Evolutionary conservation across 2,888 invertebrate species (phyloP).

Genomic region (Pseudoips prasinana): DNA sequence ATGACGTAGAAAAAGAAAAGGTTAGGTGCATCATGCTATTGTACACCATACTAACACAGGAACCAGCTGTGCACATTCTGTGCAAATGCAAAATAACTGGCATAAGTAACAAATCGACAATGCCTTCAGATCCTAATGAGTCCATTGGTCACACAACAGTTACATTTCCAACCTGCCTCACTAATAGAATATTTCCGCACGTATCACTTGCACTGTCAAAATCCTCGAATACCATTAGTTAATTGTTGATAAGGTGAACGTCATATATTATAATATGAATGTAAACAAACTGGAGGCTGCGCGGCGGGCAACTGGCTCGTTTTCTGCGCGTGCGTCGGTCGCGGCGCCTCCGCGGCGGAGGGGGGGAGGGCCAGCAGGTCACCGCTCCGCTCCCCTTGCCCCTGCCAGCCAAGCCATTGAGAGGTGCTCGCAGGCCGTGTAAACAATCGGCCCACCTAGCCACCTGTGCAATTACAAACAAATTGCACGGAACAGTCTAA

Average conservation of each 20-base stretch:
- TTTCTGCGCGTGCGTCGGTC: slow-evolving; percentile 68
- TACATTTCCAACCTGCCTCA: slow-evolving; percentile 23
- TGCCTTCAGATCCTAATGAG: slow-evolving; percentile 36
- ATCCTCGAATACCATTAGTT: slow-evolving; percentile 15
- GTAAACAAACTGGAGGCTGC: slow-evolving; percentile 80
- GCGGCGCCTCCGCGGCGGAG: slow-evolving; percentile 26
- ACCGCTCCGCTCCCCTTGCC: slow-evolving; percentile 54
- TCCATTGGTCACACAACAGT: slow-evolving; percentile 30
- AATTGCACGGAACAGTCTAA: slow-evolving; percentile 17
- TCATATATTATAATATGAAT: slow-evolving; percentile 45
- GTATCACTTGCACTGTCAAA: slow-evolving; percentile 37
- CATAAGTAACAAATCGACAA: slow-evolving; percentile 46
- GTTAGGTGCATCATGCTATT: too few relatives aligned
- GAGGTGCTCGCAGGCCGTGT: slow-evolving; percentile 51
- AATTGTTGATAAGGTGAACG: slow-evolving; percentile 26
- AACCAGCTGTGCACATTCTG: slow-evolving; percentile 57
- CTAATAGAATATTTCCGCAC: slow-evolving; percentile 18
- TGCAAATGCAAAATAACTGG: slow-evolving; percentile 52
- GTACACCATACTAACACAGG: slow-evolving; percentile 36
- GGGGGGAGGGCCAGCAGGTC: slow-evolving; percentile 50
- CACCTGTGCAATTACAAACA: slow-evolving; percentile 56
- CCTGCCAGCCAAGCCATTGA: slow-evolving; percentile 55
- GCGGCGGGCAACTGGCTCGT: slow-evolving; percentile 74
- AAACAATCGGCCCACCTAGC: slow-evolving; percentile 68
- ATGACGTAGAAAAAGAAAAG: too few relatives aligned